These are phyloP conservation scores for Caenorhabditis doughertyi DNA, from an alignment of 2,888 invertebrate genomes.

Conservation along the genomic window DNA sequence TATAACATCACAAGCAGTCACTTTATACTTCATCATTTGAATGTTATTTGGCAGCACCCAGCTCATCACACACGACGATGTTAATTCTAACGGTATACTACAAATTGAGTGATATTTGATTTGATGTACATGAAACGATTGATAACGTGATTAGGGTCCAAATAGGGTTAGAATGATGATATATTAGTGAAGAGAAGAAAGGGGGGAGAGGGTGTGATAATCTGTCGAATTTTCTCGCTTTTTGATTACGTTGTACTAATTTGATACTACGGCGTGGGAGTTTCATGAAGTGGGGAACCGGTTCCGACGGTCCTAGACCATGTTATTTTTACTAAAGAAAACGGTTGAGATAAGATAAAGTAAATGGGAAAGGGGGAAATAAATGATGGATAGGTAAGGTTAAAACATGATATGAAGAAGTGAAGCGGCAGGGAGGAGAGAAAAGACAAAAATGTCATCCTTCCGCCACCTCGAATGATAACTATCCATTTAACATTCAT, in stretches of 20 bases:
- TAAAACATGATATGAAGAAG: constrained; percentile 39
- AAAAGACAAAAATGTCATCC: constrained; percentile 14
- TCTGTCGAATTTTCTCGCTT: constrained; percentile 59
- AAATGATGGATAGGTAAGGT: constrained; percentile 60
- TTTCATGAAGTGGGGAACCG: constrained; percentile 50
- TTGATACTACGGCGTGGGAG: constrained; percentile 48
- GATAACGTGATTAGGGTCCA: constrained; percentile 61
- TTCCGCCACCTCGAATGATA: constrained; percentile 1
- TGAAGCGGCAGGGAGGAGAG: constrained; percentile 26
- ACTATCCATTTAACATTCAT: constrained; percentile 8
- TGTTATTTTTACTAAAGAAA: constrained; percentile 60
- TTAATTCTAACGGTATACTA: constrained; percentile 24
- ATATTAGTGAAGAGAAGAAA: constrained; percentile 11
- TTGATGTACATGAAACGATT: constrained; percentile 14
- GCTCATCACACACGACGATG: constrained; percentile 18
- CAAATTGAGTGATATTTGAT: constrained; percentile 11
- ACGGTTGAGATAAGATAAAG: constrained; percentile 59
- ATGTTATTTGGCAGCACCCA: constrained; percentile 1
- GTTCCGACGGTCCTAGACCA: constrained; percentile 46
- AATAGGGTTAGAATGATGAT: constrained; percentile 53
- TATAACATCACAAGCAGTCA: neutral
- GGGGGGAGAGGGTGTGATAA: constrained; percentile 47
- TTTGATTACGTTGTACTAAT: constrained; percentile 54
- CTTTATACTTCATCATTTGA: constrained; percentile 27
- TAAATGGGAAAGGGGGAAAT: constrained; percentile 39